A percentile compares a stretch with the other conserved stretches of the same genome.
Conservation (phyloP, 2,888 invertebrate genomes). For the Achlya flavicornis region DNA sequence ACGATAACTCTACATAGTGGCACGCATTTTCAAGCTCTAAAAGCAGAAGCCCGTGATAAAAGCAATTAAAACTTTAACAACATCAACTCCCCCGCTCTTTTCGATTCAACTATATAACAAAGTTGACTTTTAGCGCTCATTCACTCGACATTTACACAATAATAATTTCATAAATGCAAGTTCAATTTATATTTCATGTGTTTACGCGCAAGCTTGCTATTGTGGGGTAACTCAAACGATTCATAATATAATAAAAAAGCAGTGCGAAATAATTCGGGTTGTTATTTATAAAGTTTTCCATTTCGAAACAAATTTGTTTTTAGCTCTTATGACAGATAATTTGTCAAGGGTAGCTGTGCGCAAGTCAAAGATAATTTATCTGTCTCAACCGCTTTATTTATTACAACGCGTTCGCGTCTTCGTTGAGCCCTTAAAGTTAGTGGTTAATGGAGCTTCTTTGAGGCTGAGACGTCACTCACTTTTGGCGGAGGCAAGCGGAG, state of each 20-base stretch:
- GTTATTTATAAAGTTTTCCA: slow-evolving; percentile 72
- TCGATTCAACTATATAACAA: slow-evolving; percentile 54
- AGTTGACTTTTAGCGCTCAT: slow-evolving; percentile 52
- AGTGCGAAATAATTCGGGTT: slow-evolving; percentile 60
- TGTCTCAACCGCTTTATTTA: slow-evolving; percentile 82
- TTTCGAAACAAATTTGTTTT: slow-evolving; percentile 78
- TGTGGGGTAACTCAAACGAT: slow-evolving; percentile 3
- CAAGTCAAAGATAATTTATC: slow-evolving; percentile 83
- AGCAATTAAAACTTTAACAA: slow-evolving; percentile 80
- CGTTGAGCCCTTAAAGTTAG: slow-evolving; percentile 77
- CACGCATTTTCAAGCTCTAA: slow-evolving; percentile 68
- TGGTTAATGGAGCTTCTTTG: slow-evolving; percentile 78
- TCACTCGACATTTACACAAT: slow-evolving; percentile 38
- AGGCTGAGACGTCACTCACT: slow-evolving; percentile 69
- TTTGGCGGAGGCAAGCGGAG: slow-evolving; percentile 31
- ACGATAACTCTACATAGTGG: slow-evolving; percentile 62
- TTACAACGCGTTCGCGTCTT: slow-evolving; percentile 78
- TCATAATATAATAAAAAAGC: slow-evolving; percentile 37
- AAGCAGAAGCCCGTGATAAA: slow-evolving; percentile 72
- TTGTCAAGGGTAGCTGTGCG: slow-evolving; percentile 78
- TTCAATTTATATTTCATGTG: slow-evolving; percentile 18
- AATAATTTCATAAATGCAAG: slow-evolving; percentile 54
- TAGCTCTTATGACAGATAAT: slow-evolving; percentile 81
- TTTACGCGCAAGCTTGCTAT: not conserved
- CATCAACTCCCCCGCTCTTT: slow-evolving; percentile 64